These are phyloP conservation scores for Holothuria scabra DNA, from an alignment of 53 echinoderm and acorn worm species.

Conservation along the genomic window DNA sequence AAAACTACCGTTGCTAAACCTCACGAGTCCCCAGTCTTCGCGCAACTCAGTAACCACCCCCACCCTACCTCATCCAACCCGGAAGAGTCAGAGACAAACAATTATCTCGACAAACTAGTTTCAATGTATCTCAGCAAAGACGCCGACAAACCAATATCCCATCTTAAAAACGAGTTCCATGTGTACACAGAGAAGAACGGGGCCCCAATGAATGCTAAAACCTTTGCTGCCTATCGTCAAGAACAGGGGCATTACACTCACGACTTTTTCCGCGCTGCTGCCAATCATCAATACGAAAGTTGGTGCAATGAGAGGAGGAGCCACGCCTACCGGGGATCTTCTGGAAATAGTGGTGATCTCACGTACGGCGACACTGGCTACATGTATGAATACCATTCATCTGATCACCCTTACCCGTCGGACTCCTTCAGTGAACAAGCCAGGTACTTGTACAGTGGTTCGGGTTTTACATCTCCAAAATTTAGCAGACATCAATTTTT, in stretches of 20 bases:
- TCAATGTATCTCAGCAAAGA: constrained; percentile 92
- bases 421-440: constrained; percentile 28
- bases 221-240: constrained; percentile 20
- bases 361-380: not conserved
- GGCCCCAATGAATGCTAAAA: constrained; percentile 19
- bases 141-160: constrained; percentile 81
- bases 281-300: constrained; percentile 9
- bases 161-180: constrained; percentile 88
- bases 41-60: constrained; percentile 61
- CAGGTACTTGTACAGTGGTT: constrained; percentile 24
- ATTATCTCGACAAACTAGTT: constrained; percentile 87
- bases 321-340: constrained; percentile 34
- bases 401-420: constrained; percentile 2
- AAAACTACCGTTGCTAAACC: not conserved
- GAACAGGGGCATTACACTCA: constrained; percentile 43
- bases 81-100: constrained; percentile 68
- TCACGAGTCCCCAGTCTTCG: constrained; percentile 57
- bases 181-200: constrained; percentile 79
- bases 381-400: constrained; percentile 24
- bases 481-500: constrained; percentile 36
- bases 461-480: constrained; percentile 15
- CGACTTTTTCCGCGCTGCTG: constrained; percentile 39
- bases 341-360: not conserved
- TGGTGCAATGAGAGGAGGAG: constrained; percentile 46
- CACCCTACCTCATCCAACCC: constrained; percentile 6